Evolutionary conservation across 2,113 vertebrate genomes (phyloP).

Genomic region (Choloepus hoffmanni): DNA sequence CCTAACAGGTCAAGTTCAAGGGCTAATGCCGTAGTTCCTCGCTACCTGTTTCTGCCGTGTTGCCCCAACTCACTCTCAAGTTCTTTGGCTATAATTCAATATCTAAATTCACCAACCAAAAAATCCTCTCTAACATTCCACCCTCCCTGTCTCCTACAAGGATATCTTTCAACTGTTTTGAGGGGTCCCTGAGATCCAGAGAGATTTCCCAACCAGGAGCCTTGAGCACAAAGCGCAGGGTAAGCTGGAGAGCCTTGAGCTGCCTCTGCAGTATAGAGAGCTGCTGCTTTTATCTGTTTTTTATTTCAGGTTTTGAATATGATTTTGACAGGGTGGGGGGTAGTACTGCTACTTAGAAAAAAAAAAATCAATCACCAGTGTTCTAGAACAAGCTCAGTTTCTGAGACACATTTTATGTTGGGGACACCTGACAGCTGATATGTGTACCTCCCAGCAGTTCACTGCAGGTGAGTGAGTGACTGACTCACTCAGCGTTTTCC

Average conservation of each 20-base stretch:
- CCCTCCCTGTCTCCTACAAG: background rate
- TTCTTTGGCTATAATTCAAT: background rate
- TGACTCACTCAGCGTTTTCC: background rate
- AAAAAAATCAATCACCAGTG: background rate
- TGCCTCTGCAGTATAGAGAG: accelerated
- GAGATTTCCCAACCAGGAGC: background rate
- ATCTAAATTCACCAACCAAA: background rate
- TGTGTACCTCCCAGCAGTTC: background rate
- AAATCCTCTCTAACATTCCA: background rate
- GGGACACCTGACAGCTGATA: background rate
- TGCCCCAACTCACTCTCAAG: background rate
- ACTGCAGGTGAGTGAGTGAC: background rate
- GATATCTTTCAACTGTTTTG: background rate
- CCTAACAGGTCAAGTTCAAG: background rate
- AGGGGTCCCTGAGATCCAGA: background rate
- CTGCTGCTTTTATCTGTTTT: background rate
- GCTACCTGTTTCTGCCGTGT: background rate
- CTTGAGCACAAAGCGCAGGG: background rate
- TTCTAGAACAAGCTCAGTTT: background rate
- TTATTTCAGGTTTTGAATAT: slow-evolving; percentile 38
- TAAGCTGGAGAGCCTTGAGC: background rate
- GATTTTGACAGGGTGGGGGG: background rate
- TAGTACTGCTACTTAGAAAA: background rate
- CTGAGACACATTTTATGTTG: background rate
- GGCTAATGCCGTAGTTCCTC: background rate